Base-by-base conservation (phyloP, 2,797 vertebrate species). In the Molossus molossus region DNA sequence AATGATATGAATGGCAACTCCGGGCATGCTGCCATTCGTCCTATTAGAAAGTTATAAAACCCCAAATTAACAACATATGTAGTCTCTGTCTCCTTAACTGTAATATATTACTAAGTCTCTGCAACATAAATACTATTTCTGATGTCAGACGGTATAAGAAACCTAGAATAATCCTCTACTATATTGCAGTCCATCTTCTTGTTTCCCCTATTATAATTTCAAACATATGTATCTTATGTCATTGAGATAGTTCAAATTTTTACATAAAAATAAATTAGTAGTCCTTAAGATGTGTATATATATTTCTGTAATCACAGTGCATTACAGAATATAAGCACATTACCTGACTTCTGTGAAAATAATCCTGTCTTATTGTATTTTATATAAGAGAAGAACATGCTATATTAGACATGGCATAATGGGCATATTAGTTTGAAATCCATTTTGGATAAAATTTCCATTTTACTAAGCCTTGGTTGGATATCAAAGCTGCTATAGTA, bases 281-380 rank as follows among this genome's bases (percentile, higher is more conserved):
- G 23, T 91, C 50, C 67, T 81, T 75, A 91, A 73, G 23, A 73
- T 12, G 0, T 25, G 15, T 14, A 3, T 76, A 14, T 57, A 40
- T 0, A 0, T 91, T 89, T 81, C 72, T 69, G 17, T 87, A 95
- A 93, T 90, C 92, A 84, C 6, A 29, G 13, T 85, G 2, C 84
- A 82, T 87, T 96, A 69, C n/a, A 84, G 84, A 94, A 73, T 69
- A 81, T 90, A 91, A 87, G 79, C 80, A 73, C 85, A 93, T 97
- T 90, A 87, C 75, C 25, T 87, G 4, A 84, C 80, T 96, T 94
- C 50, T 33, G 3, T 50, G 87, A 87, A 95, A 96, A 95, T 84
- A 91, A 82, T 81, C 48, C 87, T 95, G 82, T 90, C 93, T 93
- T 48, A 86, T 12, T 96, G 13, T 77, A 95, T 96, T 94, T 93